Conservation (phyloP, 2,113 vertebrate genomes). For the Semnornis frantzii region DNA sequence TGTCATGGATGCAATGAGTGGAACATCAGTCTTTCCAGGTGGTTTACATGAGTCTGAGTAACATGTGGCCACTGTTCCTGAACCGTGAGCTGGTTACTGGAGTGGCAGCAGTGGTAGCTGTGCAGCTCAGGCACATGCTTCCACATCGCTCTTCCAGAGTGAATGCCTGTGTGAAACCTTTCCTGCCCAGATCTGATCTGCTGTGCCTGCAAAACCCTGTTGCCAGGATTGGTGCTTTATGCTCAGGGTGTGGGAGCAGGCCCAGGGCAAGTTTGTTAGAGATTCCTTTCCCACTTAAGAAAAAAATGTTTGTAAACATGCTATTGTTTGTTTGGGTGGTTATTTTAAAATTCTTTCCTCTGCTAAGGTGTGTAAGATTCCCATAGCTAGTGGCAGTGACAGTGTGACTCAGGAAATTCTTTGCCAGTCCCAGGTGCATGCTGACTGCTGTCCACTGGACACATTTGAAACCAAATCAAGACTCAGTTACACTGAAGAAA, state of each 20-base stretch:
- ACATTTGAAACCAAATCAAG: not conserved
- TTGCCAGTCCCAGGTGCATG: not conserved
- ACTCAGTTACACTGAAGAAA: not conserved
- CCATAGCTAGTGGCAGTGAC: fast-evolving
- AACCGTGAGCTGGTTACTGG: not conserved
- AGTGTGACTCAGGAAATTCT: fast-evolving
- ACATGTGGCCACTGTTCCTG: not conserved
- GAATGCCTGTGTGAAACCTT: not conserved
- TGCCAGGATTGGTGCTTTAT: not conserved
- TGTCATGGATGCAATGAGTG: not conserved
- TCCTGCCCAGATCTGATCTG: not conserved
- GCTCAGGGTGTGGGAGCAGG: not conserved
- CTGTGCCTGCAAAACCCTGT: not conserved
- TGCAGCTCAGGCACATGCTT: not conserved
- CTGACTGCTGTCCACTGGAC: not conserved
- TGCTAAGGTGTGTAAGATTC: not conserved
- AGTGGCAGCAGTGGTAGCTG: not conserved
- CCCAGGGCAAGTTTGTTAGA: not conserved
- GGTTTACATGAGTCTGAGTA: not conserved
- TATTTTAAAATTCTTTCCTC: not conserved
- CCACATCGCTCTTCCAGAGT: too few species aligned
- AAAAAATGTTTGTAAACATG: not conserved
- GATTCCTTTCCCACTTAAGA: fast-evolving
- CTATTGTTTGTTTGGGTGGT: not conserved
- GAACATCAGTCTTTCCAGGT: not conserved